These are phyloP conservation scores for Atrichornis clamosus DNA, from an alignment of 2,113 vertebrate genomes.

Conservation along the genomic window DNA sequence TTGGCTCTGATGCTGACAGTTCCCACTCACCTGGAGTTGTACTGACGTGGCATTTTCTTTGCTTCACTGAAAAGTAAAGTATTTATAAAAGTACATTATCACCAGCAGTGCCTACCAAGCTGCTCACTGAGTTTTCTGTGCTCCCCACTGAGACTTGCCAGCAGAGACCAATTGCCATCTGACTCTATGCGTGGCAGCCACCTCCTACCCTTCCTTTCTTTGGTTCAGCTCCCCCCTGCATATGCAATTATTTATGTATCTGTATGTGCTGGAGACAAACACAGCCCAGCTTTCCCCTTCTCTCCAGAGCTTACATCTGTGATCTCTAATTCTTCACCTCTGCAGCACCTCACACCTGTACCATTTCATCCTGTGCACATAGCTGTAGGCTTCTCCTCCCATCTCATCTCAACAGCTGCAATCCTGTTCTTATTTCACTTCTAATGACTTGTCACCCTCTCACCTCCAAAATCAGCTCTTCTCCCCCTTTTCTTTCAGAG, in stretches of 20 bases:
- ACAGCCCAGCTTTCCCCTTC: neutral
- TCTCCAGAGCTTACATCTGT: neutral
- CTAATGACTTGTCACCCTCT: neutral
- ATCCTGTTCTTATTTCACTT: neutral
- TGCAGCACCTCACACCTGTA: neutral
- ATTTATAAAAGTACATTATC: neutral
- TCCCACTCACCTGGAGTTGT: neutral
- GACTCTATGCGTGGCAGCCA: neutral
- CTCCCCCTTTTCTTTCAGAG: neutral
- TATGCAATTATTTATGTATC: neutral
- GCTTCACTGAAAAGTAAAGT: neutral
- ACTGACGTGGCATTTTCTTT: neutral
- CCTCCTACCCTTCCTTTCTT: neutral
- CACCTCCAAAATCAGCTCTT: neutral
- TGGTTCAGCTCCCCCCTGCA: neutral
- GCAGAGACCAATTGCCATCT: neutral
- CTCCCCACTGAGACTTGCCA: neutral
- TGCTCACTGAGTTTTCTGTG: neutral
- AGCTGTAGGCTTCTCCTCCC: neutral
- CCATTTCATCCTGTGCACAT: rapidly evolving
- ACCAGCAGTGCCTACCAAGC: neutral
- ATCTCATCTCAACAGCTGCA: neutral
- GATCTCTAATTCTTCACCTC: neutral
- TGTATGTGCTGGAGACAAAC: neutral
- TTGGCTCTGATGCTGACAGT: neutral